Evolutionary conservation across 1,140 invertebrate genomes (phyloP).

Genomic region (Armadillidium nasatum): DNA sequence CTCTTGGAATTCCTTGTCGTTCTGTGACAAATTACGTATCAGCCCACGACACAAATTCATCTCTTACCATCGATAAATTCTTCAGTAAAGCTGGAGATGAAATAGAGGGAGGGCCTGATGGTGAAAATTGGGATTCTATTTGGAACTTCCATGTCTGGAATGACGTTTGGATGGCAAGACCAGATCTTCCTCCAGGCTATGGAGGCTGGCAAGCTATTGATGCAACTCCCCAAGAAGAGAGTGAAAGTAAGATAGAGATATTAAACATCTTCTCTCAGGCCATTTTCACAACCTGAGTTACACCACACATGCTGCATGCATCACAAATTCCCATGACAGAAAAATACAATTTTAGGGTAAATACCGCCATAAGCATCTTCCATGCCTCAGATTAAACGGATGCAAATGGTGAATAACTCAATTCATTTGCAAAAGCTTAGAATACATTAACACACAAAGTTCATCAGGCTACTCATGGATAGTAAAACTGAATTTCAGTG

Average conservation of each 20-base stretch:
- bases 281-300: too few relatives aligned
- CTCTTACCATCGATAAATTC: constrained; percentile 54
- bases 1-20: constrained; percentile 55
- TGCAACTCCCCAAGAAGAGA: constrained; percentile 79
- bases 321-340: too few relatives aligned
- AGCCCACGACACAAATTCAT: constrained; percentile 54
- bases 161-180: constrained; percentile 73
- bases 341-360: too few relatives aligned
- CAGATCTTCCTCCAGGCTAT: constrained; percentile 67
- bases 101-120: constrained; percentile 46
- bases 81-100: constrained; percentile 50
- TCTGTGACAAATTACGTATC: constrained; percentile 55
- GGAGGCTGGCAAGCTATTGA: constrained; percentile 91
- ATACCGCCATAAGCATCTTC: too few relatives aligned
- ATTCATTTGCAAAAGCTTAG: too few relatives aligned
- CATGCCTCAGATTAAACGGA: too few relatives aligned
- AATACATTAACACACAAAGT: too few relatives aligned
- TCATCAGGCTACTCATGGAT: too few relatives aligned
- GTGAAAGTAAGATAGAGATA: constrained; percentile 51
- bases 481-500: too few relatives aligned
- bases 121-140: constrained; percentile 52
- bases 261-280: too few relatives aligned
- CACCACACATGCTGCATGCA: too few relatives aligned
- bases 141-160: constrained; percentile 85
- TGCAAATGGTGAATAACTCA: too few relatives aligned